These are phyloP conservation scores for Mormyrops attenuatus DNA, from an alignment of 2,797 vertebrate genomes.

Conservation along the genomic window DNA sequence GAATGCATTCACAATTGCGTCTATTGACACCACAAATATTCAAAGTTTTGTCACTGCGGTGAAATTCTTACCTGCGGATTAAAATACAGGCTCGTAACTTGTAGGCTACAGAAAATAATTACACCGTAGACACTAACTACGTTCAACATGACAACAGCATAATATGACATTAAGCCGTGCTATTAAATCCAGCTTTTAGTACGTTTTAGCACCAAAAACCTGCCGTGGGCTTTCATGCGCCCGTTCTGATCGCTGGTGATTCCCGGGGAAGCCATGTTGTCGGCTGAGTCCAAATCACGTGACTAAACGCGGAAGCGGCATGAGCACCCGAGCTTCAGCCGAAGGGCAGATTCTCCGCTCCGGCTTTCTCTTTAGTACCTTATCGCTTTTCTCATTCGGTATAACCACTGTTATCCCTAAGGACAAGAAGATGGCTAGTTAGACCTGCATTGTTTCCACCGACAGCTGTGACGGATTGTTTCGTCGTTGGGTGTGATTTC, in stretches of 20 bases:
- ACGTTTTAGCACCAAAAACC: background rate
- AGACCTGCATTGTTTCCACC: background rate
- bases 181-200: background rate
- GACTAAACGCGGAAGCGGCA: background rate
- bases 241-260: background rate
- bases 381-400: background rate
- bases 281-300: background rate
- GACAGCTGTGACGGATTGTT: background rate
- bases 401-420: background rate
- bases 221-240: background rate
- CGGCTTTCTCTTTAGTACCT: background rate
- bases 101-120: background rate
- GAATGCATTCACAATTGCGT: background rate
- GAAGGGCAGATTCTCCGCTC: background rate
- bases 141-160: background rate
- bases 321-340: background rate
- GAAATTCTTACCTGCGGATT: background rate
- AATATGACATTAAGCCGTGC: background rate
- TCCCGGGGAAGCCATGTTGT: background rate
- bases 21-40: background rate
- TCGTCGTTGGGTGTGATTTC: background rate
- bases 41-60: background rate
- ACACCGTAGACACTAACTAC: background rate
- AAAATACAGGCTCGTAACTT: background rate
- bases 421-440: background rate